phyloP scores from a whole-genome alignment of 2,797 vertebrate genomes.

The Pseudotriccus pelzelni region DNA sequence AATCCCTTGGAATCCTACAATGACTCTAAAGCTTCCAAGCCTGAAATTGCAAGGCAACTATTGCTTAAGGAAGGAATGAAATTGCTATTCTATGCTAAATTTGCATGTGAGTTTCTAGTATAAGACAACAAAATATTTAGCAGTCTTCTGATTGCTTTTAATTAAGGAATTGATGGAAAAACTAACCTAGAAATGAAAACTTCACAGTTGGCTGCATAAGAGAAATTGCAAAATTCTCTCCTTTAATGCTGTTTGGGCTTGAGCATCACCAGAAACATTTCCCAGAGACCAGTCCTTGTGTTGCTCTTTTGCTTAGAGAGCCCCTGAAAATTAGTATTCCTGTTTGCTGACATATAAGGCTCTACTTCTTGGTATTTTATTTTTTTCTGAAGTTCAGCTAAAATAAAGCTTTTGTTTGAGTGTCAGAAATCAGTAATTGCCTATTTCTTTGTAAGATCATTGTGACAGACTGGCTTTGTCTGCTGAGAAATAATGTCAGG shows the following conservation, averaged over 20 bases:
- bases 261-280: not conserved
- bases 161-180: slow-evolving; percentile 26
- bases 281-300: not conserved
- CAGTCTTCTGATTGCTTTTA: slow-evolving; percentile 12
- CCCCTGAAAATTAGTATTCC: not conserved
- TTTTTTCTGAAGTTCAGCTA: not conserved
- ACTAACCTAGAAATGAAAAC: not conserved
- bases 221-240: not conserved
- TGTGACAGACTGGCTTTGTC: not conserved
- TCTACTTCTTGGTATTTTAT: not conserved
- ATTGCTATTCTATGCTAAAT: not conserved
- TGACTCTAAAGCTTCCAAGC: not conserved
- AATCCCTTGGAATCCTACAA: not conserved
- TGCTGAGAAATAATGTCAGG: not conserved
- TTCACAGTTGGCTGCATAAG: not conserved
- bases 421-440: not conserved
- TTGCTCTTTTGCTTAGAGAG: not conserved
- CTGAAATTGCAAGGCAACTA: slow-evolving; percentile 4
- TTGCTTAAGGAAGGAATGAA: not conserved
- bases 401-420: not conserved
- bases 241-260: not conserved
- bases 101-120: not conserved
- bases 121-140: not conserved
- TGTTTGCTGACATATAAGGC: not conserved
- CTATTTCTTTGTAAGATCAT: not conserved